Evolutionary conservation across 2,113 vertebrate species (phyloP).

Genomic region (Tor tambroides): DNA sequence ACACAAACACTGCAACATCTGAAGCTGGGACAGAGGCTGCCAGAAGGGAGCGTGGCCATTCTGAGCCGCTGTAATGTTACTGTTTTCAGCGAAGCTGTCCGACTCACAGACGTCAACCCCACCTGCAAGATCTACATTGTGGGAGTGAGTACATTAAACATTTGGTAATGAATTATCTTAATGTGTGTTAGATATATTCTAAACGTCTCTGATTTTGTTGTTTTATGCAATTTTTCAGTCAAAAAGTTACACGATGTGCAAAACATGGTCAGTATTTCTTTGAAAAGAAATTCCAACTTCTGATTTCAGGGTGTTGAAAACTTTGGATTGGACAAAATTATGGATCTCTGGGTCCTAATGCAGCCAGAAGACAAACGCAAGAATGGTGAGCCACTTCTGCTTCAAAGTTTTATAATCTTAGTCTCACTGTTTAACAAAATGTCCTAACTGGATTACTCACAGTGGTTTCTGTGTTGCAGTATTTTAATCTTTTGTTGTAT

Average conservation of each 20-base stretch:
- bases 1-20: conserved; percentile 60
- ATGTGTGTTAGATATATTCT: not conserved
- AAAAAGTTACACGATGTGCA: not conserved
- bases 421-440: not conserved
- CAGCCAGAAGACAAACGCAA: conserved; percentile 64
- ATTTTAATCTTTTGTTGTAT: too few species aligned
- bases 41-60: conserved; percentile 74
- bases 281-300: not conserved
- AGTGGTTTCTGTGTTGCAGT: too few species aligned
- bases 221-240: not conserved
- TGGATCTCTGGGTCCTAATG: conserved; percentile 87
- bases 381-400: conserved; percentile 55
- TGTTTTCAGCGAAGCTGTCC: conserved; percentile 84
- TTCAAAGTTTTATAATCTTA: not conserved
- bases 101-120: conserved; percentile 72
- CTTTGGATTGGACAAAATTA: conserved; percentile 83
- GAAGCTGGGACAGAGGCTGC: conserved; percentile 55
- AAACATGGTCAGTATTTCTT: too few species aligned
- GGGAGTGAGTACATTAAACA: conserved; percentile 78
- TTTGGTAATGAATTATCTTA: not conserved
- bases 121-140: conserved; percentile 80
- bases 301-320: conserved; percentile 78
- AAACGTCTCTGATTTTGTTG: too few species aligned
- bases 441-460: not conserved
- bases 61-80: conserved; percentile 81